Percentiles rank a stretch among this genome's conserved stretches.
Evolutionary conservation across 2,888 invertebrate species (phyloP).

Genomic region (Lucinisca nassula): DNA sequence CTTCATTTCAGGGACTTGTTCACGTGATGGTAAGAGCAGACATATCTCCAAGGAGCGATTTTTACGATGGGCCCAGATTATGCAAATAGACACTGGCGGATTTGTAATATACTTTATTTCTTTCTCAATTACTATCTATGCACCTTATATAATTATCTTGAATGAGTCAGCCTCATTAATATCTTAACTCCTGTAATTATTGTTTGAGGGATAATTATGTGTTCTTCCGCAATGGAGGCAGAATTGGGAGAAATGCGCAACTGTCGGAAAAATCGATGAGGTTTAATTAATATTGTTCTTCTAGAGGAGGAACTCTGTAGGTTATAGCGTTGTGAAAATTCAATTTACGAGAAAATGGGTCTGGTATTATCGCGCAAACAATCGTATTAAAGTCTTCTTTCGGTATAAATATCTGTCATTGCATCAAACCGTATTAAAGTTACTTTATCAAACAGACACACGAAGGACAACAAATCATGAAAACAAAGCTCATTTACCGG

Average conservation of each 20-base stretch:
- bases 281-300: conserved; percentile 6
- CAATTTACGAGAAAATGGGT: conserved; percentile 3
- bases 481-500: no score
- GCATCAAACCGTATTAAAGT: neutral
- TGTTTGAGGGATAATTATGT: neutral
- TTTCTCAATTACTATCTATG: conserved; percentile 4
- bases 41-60: no score
- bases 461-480: no score
- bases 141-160: neutral
- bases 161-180: neutral
- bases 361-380: neutral
- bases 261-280: neutral
- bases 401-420: neutral
- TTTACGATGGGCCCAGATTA: no score
- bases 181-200: neutral
- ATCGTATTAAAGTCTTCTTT: neutral
- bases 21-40: no score
- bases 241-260: neutral
- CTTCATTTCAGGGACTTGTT: no score
- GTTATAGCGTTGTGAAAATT: neutral
- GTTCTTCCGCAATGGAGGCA: conserved; percentile 1
- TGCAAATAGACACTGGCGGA: neutral
- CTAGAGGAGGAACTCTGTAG: neutral
- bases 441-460: neutral
- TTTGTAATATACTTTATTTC: neutral